A percentile compares a stretch with the other conserved stretches of the same genome.
These are phyloP conservation scores for Pterocles burchelli DNA, from an alignment of 2,113 vertebrate genomes.

Conservation along the genomic window DNA sequence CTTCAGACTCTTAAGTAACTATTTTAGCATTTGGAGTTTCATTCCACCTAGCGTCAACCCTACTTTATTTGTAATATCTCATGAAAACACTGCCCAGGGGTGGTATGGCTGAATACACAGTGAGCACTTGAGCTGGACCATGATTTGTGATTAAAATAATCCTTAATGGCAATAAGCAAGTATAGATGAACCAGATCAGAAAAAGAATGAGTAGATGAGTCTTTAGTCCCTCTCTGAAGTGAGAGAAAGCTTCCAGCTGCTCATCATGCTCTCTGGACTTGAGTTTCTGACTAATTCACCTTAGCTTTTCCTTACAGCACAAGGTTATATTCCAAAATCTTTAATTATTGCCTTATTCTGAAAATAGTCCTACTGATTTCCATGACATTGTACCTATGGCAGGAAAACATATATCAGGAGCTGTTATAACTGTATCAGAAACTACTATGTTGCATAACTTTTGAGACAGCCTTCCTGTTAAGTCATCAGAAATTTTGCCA, in stretches of 20 bases:
- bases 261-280: not conserved
- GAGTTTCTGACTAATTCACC: not conserved
- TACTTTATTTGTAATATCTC: slow-evolving; percentile 21
- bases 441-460: not conserved
- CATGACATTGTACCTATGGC: not conserved
- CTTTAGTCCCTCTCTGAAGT: not conserved
- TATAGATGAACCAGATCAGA: not conserved
- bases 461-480: not conserved
- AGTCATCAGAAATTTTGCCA: not conserved
- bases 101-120: not conserved
- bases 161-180: not conserved
- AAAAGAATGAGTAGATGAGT: not conserved
- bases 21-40: not conserved
- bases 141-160: not conserved
- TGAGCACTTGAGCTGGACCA: not conserved
- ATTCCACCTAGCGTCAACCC: not conserved
- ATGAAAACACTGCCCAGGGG: not conserved
- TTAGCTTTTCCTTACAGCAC: not conserved
- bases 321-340: not conserved
- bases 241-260: not conserved
- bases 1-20: not conserved
- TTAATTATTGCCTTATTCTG: not conserved
- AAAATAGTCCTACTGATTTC: not conserved
- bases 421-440: not conserved
- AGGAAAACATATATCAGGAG: not conserved